Conservation (phyloP, 2,797 vertebrate species). For the Knipowitschia caucasica region DNA sequence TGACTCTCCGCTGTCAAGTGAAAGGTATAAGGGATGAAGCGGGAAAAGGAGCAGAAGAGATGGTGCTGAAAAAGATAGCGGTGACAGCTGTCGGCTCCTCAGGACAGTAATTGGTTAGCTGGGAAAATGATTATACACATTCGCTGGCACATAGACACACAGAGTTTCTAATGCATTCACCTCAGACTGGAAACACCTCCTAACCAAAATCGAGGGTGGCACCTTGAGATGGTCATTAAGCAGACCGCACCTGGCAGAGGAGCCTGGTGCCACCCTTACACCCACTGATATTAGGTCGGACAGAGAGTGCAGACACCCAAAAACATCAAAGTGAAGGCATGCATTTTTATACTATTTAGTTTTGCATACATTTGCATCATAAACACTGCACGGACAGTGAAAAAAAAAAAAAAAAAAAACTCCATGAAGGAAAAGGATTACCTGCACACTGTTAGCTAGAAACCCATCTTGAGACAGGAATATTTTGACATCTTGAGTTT, state of each 20-base stretch:
- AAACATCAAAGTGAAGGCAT: constrained; percentile 1
- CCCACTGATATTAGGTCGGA: constrained; percentile 20
- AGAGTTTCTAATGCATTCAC: constrained; percentile 5
- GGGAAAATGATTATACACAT: constrained; percentile 43
- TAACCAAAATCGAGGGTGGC: constrained; percentile 41
- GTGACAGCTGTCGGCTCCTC: constrained; percentile 71
- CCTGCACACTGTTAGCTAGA: background rate
- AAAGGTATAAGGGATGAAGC: constrained; percentile 36
- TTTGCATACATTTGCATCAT: background rate
- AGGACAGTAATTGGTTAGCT: constrained; percentile 76
- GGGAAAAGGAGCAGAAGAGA: constrained; percentile 28
- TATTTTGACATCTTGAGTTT: constrained; percentile 63
- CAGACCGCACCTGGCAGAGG: constrained; percentile 48
- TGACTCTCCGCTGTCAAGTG: constrained; percentile 58
- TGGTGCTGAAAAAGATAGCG: constrained; percentile 43
- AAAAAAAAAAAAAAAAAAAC: background rate
- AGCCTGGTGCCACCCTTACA: constrained; percentile 21
- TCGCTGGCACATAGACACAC: constrained; percentile 15
- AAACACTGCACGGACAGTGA: background rate
- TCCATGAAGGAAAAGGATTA: background rate
- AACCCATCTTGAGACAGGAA: constrained; percentile 16
- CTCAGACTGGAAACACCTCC: constrained; percentile 18
- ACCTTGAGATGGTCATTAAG: constrained; percentile 49
- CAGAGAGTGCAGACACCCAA: constrained; percentile 14
- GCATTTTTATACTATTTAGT: constrained; percentile 11